Base-by-base conservation (phyloP, 2,797 vertebrate species). In the Lacerta viridis region DNA sequence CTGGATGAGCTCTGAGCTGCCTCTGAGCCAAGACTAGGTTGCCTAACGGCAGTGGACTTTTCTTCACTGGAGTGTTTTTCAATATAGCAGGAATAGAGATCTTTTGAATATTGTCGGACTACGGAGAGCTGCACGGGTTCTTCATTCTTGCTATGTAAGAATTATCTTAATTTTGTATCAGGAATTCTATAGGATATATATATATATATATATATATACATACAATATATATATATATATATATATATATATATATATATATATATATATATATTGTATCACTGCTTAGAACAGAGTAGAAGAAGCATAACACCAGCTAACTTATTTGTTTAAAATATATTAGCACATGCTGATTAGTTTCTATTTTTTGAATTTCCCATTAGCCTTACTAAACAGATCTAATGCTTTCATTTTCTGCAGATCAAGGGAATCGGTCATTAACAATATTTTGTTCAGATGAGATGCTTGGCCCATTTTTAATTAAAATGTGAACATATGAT, bases 341-440 rank as follows among this genome's bases (percentile, higher is more conserved):
- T 92, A 92, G 85, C 93, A 92, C 87, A 59, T 90, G 88, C 88
- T 92, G 78, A 86, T 93, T 91, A 87, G 61, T 87, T 36, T 87
- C 46, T 84, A 23, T 87, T 68, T 92, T 87, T 29, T 71, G 27
- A 78, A 27, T 85, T 91, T 90, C 75, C 88, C 36, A 46, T 89
- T 90, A 87, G 61, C 90, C 85, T 91, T 87, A 80, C 93, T 95
- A 93, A 94, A 92, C 87, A 93, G 85, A 91, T 68, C 90, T 91
- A 94, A 85, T 90, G 85, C 90, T 93, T 95, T 93, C 89, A 68
- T 88, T 89, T 92, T 29, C 78, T 89, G 85, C 84, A 88, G 92
- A 91, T 93, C 89, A 95, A 94, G 92, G 90, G 85, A 94, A 94
- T 92, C 92, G 91, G 92, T 92, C 93, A 92, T 90, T 92, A 93